Conservation (phyloP, 2,797 vertebrate species). For the Paguma larvata region DNA sequence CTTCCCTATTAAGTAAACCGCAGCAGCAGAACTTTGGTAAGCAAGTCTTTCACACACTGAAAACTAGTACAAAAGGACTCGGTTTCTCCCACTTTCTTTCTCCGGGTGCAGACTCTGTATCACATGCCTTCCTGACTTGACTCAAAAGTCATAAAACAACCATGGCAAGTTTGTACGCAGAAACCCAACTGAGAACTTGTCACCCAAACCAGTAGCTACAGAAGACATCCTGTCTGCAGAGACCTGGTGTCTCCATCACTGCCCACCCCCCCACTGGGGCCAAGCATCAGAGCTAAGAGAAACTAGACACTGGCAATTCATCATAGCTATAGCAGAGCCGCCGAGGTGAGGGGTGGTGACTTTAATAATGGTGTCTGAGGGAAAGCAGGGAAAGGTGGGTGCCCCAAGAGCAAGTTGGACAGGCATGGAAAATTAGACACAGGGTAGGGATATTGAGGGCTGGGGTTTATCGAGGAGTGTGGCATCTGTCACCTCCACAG, state of each 20-base stretch:
- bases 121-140: background rate
- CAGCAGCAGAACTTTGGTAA: background rate
- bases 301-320: background rate
- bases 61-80: background rate
- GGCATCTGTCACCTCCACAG: too few relatives aligned
- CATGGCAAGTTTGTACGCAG: background rate
- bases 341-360: background rate
- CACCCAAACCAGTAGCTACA: background rate
- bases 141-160: background rate
- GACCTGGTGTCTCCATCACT: background rate
- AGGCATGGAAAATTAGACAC: background rate
- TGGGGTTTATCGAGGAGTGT: background rate
- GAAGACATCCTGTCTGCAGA: background rate
- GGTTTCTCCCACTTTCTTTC: background rate
- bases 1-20: background rate
- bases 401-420: background rate
- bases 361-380: background rate
- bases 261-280: fast-evolving
- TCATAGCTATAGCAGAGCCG: background rate
- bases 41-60: background rate
- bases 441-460: background rate
- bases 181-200: background rate
- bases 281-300: background rate
- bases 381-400: background rate
- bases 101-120: background rate